Percentiles rank a stretch among this genome's conserved stretches.
These are phyloP conservation scores for Porites evermanni DNA, from an alignment of 92 coral and sea anemone genomes.

Conservation along the genomic window DNA sequence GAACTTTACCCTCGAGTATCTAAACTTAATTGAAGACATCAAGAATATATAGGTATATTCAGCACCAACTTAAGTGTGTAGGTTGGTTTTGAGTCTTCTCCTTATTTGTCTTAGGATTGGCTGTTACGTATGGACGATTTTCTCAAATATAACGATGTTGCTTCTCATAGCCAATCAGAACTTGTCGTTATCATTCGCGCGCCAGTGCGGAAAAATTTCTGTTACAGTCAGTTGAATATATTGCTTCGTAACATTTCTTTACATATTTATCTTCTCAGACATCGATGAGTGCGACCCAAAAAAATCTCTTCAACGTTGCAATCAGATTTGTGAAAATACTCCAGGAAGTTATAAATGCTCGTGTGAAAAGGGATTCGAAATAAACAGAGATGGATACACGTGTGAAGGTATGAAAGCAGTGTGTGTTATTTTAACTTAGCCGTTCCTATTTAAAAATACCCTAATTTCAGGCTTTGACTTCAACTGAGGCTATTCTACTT, in stretches of 20 bases:
- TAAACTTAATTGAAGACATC: no score
- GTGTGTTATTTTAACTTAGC: not conserved
- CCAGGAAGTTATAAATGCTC: conserved; percentile 48
- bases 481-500: no score
- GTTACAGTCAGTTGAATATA: not conserved
- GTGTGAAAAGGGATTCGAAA: conserved; percentile 46
- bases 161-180: not conserved
- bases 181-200: not conserved
- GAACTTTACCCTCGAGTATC: no score
- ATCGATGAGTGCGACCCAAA: conserved; percentile 49
- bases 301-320: conserved; percentile 25
- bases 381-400: conserved; percentile 36
- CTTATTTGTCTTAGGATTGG: not conserved
- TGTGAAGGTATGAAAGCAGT: conserved; percentile 46
- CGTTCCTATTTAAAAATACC: not conserved
- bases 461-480: not conserved
- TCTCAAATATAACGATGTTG: not conserved
- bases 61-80: not conserved
- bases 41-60: no score
- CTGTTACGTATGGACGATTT: not conserved
- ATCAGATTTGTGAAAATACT: conserved; percentile 43
- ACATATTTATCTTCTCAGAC: conserved; percentile 25
- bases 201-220: no score
- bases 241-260: not conserved
- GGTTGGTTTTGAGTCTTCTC: not conserved